A percentile compares a stretch with the other conserved stretches of the same genome.
Evolutionary conservation across 2,113 vertebrate genomes (phyloP).

Genomic region (Sorex araneus): DNA sequence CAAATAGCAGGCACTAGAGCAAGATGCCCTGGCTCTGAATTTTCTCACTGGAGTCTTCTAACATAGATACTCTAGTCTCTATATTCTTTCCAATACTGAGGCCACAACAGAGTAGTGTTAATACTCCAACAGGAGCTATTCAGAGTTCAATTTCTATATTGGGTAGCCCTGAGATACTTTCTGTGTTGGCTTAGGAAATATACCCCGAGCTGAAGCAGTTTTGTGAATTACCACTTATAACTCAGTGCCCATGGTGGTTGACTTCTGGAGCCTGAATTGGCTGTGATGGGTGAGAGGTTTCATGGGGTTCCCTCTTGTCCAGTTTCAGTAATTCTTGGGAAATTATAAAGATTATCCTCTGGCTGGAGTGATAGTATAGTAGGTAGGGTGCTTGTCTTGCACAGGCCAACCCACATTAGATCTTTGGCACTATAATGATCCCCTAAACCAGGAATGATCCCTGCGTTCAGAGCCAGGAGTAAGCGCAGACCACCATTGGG

Average conservation of each 20-base stretch:
- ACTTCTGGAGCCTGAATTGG: not conserved
- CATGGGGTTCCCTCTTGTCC: not conserved
- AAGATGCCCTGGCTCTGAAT: not conserved
- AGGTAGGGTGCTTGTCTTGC: too few species aligned
- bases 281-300: not conserved
- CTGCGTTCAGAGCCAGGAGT: too few species aligned
- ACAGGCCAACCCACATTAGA: too few species aligned
- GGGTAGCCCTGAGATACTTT: conserved; percentile 6
- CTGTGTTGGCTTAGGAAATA: not conserved
- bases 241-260: not conserved
- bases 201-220: not conserved
- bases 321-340: not conserved
- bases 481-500: too few species aligned
- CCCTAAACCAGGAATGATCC: too few species aligned
- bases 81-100: not conserved
- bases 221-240: not conserved
- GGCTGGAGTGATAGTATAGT: too few species aligned
- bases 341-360: not conserved
- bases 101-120: conserved; percentile 38
- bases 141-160: conserved; percentile 45
- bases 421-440: too few species aligned
- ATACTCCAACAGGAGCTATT: conserved; percentile 6
- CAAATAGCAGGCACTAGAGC: not conserved
- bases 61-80: not conserved
- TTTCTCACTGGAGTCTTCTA: not conserved